Base-by-base conservation (phyloP, 1,140 invertebrate species). In the Zophobas atratus region DNA sequence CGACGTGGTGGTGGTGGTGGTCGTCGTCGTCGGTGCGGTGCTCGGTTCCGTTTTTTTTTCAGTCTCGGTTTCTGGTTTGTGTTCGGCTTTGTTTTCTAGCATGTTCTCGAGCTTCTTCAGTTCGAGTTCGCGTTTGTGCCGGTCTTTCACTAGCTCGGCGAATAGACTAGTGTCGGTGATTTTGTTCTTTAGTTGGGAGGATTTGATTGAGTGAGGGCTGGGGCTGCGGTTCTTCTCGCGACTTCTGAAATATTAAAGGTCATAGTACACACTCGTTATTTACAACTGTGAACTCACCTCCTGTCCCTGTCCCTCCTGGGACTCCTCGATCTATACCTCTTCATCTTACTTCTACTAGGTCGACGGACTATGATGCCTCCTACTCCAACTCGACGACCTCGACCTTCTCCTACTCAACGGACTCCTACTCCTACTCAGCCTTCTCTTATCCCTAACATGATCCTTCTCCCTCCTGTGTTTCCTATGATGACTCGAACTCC, bases 161-260 rank as follows among this genome's bases (percentile, higher is more conserved):
- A 97, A 97, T 0, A 96, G 88, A 85, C 94, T 96, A 1, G 95
- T 96, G 80, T 95, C 94, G 70, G 91, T 93, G 78, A 96, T 94
- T 81, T 87, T 87, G 77, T 87, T 85, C 77, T 86, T 85, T 46
- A 86, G 78, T 71, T 84, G 81, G 33, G 84, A 86, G 34, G 85
- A 82, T 57, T 81, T 81, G 41, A 86, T 78, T 8, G 85, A 85
- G 78, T 86, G 86, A 6, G 86, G 84, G 6, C 85, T 85, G 1
- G 85, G 84, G 77, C 86, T 87, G 77, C 78, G 77, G 48, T 79
- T 75, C 32, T 60, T 57, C 4, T 67, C 60, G 8, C 60, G 38
- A 8, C 2, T 60, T 38, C 56, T 60, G 35, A 0, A 60, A 60
- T 1, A 60, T 35, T 2, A n/a, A 20, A 4, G 8, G 8, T 8